Evolutionary conservation across 2,797 vertebrate genomes (phyloP).

Genomic region (Thaleichthys pacificus): DNA sequence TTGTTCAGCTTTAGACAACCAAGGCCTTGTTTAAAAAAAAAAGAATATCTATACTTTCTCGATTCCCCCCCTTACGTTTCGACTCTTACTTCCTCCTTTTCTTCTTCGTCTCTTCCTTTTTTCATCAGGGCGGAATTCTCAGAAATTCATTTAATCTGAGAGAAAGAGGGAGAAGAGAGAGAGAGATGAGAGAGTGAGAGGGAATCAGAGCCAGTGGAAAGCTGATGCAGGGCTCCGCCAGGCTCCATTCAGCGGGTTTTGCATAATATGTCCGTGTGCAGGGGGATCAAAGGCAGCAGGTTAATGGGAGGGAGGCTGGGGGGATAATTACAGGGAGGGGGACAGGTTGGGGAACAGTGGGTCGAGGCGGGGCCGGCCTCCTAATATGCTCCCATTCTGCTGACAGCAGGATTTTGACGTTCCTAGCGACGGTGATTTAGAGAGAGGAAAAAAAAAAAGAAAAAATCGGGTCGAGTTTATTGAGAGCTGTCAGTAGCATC

Average conservation of each 20-base stretch:
- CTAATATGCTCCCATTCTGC: conserved; percentile 84
- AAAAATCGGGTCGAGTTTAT: conserved; percentile 64
- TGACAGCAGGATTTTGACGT: conserved; percentile 82
- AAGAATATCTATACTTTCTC: conserved; percentile 50
- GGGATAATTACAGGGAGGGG: conserved; percentile 84
- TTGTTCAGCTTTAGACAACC: conserved; percentile 32
- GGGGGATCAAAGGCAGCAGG: conserved; percentile 87
- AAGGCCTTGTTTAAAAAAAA: conserved; percentile 60
- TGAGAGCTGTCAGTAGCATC: conserved; percentile 69
- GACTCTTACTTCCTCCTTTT: conserved; percentile 48
- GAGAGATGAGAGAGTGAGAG: conserved; percentile 52
- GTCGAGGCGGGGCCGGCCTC: conserved; percentile 69
- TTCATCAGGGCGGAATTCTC: conserved; percentile 61
- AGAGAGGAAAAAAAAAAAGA: conserved; percentile 31
- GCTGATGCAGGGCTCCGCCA: conserved; percentile 69
- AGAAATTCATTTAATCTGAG: conserved; percentile 82
- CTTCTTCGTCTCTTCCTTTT: conserved; percentile 52
- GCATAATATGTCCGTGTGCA: conserved; percentile 81
- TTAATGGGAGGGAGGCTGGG: conserved; percentile 81
- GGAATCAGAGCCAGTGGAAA: conserved; percentile 78
- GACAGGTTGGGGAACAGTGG: conserved; percentile 73
- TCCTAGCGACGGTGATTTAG: conserved; percentile 74
- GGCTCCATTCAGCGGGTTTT: conserved; percentile 82
- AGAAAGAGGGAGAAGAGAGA: conserved; percentile 62
- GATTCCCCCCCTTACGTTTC: conserved; percentile 50